Evolutionary conservation across 2,888 invertebrate genomes (phyloP).

Genomic region (Isoperla grammatica): DNA sequence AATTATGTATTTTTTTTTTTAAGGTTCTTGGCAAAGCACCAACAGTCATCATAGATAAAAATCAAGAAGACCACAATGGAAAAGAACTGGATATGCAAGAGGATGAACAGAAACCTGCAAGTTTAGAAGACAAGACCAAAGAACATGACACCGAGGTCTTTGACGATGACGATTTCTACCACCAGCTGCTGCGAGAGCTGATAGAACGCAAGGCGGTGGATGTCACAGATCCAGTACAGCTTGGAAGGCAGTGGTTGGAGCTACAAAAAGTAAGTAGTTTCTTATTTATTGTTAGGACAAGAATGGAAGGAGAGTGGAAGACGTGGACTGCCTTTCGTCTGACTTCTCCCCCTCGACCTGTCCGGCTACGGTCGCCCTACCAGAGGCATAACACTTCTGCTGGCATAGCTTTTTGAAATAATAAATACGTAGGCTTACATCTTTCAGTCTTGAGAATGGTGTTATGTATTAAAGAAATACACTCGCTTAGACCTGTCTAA

Average conservation of each 20-base stretch:
- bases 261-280: slow-evolving; percentile 66
- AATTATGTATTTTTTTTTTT: slow-evolving; percentile 11
- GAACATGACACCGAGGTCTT: slow-evolving; percentile 79
- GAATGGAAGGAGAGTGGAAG: no score
- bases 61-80: slow-evolving; percentile 39
- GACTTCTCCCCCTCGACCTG: no score
- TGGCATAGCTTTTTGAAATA: no score
- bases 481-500: no score
- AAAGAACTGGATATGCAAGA: slow-evolving; percentile 30
- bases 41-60: slow-evolving; percentile 36
- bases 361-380: no score
- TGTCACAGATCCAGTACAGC: slow-evolving; percentile 75
- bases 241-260: slow-evolving; percentile 86
- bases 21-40: slow-evolving; percentile 27
- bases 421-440: no score
- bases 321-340: no score
- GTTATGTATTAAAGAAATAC: no score
- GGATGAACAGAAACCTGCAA: slow-evolving; percentile 31
- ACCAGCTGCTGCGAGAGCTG: slow-evolving; percentile 82
- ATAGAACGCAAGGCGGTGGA: slow-evolving; percentile 86
- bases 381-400: no score
- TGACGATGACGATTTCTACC: slow-evolving; percentile 97
- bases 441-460: no score
- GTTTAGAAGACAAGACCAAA: slow-evolving; percentile 42
- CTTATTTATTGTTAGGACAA: no score